These are phyloP conservation scores for Sesamia nonagrioides DNA, from an alignment of 1,140 invertebrate genomes.

Conservation along the genomic window DNA sequence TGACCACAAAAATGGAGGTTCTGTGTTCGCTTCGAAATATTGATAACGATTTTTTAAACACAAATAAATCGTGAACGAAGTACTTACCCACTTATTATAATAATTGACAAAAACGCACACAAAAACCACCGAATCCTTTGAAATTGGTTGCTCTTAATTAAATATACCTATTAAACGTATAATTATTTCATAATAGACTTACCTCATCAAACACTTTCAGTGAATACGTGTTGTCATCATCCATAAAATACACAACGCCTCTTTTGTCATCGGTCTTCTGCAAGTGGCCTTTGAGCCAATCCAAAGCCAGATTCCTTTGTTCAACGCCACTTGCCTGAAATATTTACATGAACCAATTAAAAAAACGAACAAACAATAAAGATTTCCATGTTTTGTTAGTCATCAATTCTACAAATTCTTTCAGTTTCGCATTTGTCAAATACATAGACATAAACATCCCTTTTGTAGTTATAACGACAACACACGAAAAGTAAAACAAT, in stretches of 20 bases:
- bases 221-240: conserved; percentile 99
- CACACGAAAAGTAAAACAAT: conserved; percentile 3
- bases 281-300: conserved; percentile 94
- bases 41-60: too few species aligned
- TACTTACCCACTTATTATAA: too few species aligned
- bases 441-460: conserved; percentile 2
- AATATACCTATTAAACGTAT: too few species aligned
- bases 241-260: conserved; percentile 98
- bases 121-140: too few species aligned
- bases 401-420: conserved; percentile 7
- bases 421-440: not conserved
- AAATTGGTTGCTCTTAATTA: too few species aligned
- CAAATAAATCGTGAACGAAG: too few species aligned
- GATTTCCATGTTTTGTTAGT: conserved; percentile 21
- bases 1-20: too few species aligned
- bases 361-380: not conserved
- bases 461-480: not conserved
- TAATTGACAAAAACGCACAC: too few species aligned
- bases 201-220: conserved; percentile 97
- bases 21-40: too few species aligned
- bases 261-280: conserved; percentile 86
- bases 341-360: conserved; percentile 9
- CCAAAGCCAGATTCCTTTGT: conserved; percentile 96
- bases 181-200: conserved; percentile 41
- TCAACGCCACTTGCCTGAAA: conserved; percentile 96